Conservation (phyloP, 37 sponge, comb jelly and placozoan genomes). For the Beroe forskalii region DNA sequence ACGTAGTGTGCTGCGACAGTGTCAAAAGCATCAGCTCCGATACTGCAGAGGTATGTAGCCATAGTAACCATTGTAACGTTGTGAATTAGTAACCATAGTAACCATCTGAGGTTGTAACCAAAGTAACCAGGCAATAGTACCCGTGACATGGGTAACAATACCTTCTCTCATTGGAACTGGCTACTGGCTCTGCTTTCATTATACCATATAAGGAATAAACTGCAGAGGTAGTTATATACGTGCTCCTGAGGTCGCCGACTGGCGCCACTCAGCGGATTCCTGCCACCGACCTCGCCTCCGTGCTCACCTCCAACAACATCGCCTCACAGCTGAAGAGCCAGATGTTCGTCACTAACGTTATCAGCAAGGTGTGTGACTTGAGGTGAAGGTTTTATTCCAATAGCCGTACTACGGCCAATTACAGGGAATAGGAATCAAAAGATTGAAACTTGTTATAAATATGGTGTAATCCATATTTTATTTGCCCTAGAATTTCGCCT, state of each 20-base stretch:
- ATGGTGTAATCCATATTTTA: no score
- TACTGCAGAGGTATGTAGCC: conserved; percentile 19
- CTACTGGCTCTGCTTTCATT: no score
- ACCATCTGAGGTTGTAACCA: not conserved
- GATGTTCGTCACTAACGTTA: conserved; percentile 61
- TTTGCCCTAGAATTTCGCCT: no score
- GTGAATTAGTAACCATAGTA: not conserved
- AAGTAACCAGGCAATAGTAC: not conserved
- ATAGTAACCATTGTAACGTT: not conserved
- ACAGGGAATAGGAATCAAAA: no score
- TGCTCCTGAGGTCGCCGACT: conserved; percentile 72
- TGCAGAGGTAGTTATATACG: conserved; percentile 79
- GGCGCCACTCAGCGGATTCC: conserved; percentile 73
- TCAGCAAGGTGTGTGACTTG: conserved; percentile 59
- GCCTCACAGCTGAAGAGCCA: not conserved
- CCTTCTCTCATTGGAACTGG: not conserved
- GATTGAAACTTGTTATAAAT: no score
- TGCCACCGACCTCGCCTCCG: conserved; percentile 70
- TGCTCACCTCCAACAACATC: conserved; percentile 49
- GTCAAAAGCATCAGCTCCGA: conserved; percentile 15
- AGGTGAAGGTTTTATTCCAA: no score
- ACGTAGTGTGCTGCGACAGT: conserved; percentile 64
- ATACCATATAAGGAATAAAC: no score
- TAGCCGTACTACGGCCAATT: no score
- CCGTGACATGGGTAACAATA: not conserved